A percentile compares a stretch with the other conserved stretches of the same genome.
These are phyloP conservation scores for Psophia crepitans DNA, from an alignment of 2,113 vertebrate species.

Conservation along the genomic window DNA sequence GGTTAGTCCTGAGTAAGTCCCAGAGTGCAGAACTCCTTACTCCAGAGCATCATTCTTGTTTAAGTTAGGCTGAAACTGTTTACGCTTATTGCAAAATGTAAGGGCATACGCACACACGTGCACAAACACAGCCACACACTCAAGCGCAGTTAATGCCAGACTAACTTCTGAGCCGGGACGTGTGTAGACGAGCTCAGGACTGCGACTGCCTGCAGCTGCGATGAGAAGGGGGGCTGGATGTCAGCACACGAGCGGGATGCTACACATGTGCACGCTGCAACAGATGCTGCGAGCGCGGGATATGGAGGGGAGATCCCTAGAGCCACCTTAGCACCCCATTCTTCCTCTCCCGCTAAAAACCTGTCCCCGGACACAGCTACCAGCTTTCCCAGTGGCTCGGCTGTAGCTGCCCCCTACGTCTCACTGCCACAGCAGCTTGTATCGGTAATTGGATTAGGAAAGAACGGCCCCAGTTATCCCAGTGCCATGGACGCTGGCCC, in stretches of 20 bases:
- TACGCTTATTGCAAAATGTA: background rate
- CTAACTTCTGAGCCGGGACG: background rate
- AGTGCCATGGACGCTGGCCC: background rate
- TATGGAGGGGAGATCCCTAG: background rate
- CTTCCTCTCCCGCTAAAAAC: background rate
- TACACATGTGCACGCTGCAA: background rate
- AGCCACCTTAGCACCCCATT: background rate
- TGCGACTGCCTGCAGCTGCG: background rate
- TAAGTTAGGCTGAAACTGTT: background rate
- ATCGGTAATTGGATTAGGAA: background rate
- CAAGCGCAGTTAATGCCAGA: background rate
- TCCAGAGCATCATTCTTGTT: background rate
- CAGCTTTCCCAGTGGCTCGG: background rate
- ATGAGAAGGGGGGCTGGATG: background rate
- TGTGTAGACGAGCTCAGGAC: background rate
- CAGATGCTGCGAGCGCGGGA: background rate
- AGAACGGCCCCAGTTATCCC: background rate
- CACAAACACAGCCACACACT: too few relatives aligned
- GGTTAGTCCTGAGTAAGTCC: background rate
- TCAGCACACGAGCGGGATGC: fast-evolving
- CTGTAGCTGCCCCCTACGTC: background rate
- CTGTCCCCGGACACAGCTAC: background rate
- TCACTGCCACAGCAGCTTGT: background rate
- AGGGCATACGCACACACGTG: background rate
- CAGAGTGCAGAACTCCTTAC: background rate